Conservation (phyloP, 2,888 invertebrate genomes). For the Junonia oenone region DNA sequence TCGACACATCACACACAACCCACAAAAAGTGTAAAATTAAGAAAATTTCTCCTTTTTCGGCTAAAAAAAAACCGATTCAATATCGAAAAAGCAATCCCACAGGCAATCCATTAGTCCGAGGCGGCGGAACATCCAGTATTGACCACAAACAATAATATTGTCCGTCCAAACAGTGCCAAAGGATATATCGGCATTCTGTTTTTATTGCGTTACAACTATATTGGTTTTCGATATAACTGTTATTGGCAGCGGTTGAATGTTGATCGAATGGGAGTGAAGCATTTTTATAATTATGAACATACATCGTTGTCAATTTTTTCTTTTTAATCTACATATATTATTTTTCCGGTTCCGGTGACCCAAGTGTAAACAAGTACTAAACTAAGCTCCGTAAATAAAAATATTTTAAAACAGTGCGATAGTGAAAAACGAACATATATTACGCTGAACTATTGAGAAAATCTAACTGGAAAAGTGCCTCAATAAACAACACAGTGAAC, state of each 20-base stretch:
- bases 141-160: constrained; percentile 30
- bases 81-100: constrained; percentile 16
- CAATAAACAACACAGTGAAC: no score
- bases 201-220: constrained; percentile 8
- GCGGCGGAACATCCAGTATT: constrained; percentile 11
- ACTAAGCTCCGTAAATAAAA: no score
- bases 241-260: neutral
- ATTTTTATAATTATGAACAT: no score
- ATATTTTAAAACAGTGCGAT: no score
- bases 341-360: constrained; percentile 57
- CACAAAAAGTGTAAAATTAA: no score
- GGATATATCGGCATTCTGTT: constrained; percentile 14
- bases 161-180: constrained; percentile 8
- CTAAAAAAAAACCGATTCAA: neutral
- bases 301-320: no score
- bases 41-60: no score
- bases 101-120: constrained; percentile 15
- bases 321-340: no score
- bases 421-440: neutral
- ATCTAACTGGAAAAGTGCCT: neutral
- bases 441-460: neutral
- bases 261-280: no score
- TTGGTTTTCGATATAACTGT: neutral
- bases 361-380: neutral
- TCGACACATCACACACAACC: no score